phyloP scores from a whole-genome alignment of 1,140 invertebrate species.

The Drosophila grimshawi region DNA sequence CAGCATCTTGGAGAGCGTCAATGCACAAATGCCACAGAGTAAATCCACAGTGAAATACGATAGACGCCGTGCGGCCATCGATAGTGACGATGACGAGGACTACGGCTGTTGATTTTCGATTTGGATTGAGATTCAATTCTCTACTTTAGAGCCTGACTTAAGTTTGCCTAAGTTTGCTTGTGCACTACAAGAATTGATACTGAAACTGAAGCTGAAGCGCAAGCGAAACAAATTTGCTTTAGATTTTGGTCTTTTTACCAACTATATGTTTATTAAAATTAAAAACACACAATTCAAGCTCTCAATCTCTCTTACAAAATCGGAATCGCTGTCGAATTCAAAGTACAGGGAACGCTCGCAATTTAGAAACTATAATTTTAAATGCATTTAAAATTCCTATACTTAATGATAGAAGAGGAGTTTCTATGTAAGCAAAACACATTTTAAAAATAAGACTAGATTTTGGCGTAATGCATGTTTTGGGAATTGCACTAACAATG shows the following conservation, averaged over 20 bases:
- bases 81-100: conserved; percentile 91
- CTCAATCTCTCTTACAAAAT: conserved; percentile 5
- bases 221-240: conserved; percentile 25
- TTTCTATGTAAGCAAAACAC: conserved; percentile 22
- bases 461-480: conserved; percentile 43
- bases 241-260: conserved; percentile 52
- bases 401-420: too few species aligned
- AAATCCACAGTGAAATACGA: conserved; percentile 95
- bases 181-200: not conserved
- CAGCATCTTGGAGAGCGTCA: conserved; percentile 93
- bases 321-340: conserved; percentile 3
- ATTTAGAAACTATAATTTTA: too few species aligned
- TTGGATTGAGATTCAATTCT: not conserved
- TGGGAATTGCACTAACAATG: conserved; percentile 32
- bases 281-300: conserved; percentile 44
- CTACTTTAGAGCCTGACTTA: conserved; percentile 20
- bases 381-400: too few species aligned
- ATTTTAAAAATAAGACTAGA: conserved; percentile 54
- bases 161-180: conserved; percentile 7
- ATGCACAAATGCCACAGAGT: conserved; percentile 90
- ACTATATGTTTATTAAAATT: conserved; percentile 77
- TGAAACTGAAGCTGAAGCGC: not conserved
- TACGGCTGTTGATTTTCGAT: conserved; percentile 79
- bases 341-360: not conserved
- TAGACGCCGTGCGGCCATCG: conserved; percentile 91